Conservation (phyloP, 2,888 invertebrate genomes). For the Hyposoter dolosus region DNA sequence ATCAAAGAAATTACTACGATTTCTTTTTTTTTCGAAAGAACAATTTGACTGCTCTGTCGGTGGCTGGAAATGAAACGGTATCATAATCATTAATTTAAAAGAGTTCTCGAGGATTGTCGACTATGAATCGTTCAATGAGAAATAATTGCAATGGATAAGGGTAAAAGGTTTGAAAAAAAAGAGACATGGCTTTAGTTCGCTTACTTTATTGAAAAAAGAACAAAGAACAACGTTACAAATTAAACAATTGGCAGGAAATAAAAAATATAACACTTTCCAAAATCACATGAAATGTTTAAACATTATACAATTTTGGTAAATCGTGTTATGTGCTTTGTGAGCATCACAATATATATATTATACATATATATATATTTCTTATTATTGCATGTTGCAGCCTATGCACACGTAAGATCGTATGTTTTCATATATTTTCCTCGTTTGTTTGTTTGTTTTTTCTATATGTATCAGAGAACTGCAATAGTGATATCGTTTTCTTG, state of each 20-base stretch:
- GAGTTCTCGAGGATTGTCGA: not conserved
- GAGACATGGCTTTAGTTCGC: slow-evolving; percentile 72
- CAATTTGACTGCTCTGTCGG: too few species aligned
- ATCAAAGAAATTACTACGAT: not conserved
- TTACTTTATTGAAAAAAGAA: slow-evolving; percentile 85
- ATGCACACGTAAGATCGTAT: slow-evolving; percentile 78
- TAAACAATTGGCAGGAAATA: slow-evolving; percentile 84
- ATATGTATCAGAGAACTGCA: slow-evolving; percentile 76
- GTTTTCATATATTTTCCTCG: slow-evolving; percentile 17
- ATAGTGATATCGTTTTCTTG: slow-evolving; percentile 74
- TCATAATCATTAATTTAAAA: not conserved
- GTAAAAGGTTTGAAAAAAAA: not conserved
- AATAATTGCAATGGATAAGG: not conserved
- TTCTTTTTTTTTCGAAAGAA: not conserved
- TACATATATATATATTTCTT: slow-evolving; percentile 61
- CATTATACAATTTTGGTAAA: slow-evolving; percentile 73
- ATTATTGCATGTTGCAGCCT: slow-evolving; percentile 77
- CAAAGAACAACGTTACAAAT: slow-evolving; percentile 84
- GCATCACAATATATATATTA: slow-evolving; percentile 82
- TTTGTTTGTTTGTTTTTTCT: slow-evolving; percentile 68
- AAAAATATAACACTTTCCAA: slow-evolving; percentile 85
- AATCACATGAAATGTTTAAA: slow-evolving; percentile 84
- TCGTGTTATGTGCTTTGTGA: slow-evolving; percentile 83
- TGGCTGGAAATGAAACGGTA: too few species aligned
- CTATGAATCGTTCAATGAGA: not conserved